phyloP scores from a whole-genome alignment of 1,140 invertebrate genomes.

The Drosophila eugracilis region DNA sequence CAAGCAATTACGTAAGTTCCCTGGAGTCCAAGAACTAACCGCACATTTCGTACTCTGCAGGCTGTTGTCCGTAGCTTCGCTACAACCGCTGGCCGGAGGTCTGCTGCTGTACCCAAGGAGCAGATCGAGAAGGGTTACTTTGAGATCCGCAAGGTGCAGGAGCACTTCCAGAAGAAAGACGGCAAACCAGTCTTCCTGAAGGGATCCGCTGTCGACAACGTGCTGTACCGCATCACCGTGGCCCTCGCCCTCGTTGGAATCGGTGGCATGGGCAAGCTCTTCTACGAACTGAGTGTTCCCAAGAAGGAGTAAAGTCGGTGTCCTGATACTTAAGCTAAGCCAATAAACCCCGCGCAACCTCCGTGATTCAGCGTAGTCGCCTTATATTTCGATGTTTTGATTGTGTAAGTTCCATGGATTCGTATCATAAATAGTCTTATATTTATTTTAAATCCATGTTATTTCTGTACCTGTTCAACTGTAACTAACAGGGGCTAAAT shows the following conservation, averaged over 20 bases:
- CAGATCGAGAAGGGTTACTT: conserved; percentile 80
- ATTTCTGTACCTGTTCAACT: no score
- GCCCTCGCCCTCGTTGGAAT: conserved; percentile 84
- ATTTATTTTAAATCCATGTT: no score
- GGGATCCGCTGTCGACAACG: conserved; percentile 86
- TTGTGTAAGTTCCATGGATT: conserved; percentile 49
- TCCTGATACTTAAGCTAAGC: conserved; percentile 58
- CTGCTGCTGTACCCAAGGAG: conserved; percentile 59
- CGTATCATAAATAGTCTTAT: no score
- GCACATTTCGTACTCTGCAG: conserved; percentile 52
- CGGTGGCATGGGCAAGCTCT: conserved; percentile 78
- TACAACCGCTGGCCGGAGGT: conserved; percentile 58
- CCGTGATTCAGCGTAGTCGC: conserved; percentile 55
- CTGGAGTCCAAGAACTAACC: conserved; percentile 65
- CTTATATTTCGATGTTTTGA: conserved; percentile 77
- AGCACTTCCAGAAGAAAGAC: conserved; percentile 86
- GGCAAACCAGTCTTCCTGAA: conserved; percentile 88
- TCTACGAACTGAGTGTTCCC: conserved; percentile 80
- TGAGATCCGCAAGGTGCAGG: conserved; percentile 85
- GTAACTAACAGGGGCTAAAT: no score
- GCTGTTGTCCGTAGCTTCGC: conserved; percentile 77
- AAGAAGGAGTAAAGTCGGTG: conserved; percentile 45
- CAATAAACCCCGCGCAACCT: conserved; percentile 34
- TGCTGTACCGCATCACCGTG: conserved; percentile 86
- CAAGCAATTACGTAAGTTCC: conserved; percentile 69